These are phyloP conservation scores for Microtus montanus DNA, from an alignment of 2,113 vertebrate species.

Conservation along the genomic window DNA sequence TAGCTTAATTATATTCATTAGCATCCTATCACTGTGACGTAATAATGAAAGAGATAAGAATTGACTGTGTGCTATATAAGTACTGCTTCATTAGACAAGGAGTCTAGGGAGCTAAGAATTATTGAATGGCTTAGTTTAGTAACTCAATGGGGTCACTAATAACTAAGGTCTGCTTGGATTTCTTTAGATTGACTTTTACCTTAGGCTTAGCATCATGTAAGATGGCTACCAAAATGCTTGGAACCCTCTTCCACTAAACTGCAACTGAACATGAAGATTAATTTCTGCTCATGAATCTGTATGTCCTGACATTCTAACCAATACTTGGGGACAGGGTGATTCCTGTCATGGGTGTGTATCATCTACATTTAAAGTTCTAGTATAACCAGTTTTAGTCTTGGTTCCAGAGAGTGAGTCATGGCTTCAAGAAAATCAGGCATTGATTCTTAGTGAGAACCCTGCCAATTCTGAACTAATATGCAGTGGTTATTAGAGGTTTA, in stretches of 20 bases:
- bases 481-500: neutral
- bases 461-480: neutral
- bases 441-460: neutral
- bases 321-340: too few species aligned
- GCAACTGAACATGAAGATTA: neutral
- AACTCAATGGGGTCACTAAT: neutral
- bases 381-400: neutral
- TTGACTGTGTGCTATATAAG: neutral
- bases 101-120: neutral
- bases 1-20: neutral
- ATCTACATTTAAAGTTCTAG: neutral
- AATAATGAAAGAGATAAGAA: neutral
- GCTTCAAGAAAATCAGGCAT: neutral
- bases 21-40: neutral
- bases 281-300: neutral
- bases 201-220: neutral
- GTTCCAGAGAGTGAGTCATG: neutral
- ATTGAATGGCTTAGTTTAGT: neutral
- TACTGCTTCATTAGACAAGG: neutral
- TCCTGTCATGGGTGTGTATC: too few species aligned
- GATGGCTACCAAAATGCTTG: neutral
- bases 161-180: neutral
- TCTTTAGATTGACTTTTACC: neutral
- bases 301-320: neutral
- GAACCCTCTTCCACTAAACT: neutral